These are phyloP conservation scores for Hylaeus volcanicus DNA, from an alignment of 1,140 invertebrate genomes.

Conservation along the genomic window DNA sequence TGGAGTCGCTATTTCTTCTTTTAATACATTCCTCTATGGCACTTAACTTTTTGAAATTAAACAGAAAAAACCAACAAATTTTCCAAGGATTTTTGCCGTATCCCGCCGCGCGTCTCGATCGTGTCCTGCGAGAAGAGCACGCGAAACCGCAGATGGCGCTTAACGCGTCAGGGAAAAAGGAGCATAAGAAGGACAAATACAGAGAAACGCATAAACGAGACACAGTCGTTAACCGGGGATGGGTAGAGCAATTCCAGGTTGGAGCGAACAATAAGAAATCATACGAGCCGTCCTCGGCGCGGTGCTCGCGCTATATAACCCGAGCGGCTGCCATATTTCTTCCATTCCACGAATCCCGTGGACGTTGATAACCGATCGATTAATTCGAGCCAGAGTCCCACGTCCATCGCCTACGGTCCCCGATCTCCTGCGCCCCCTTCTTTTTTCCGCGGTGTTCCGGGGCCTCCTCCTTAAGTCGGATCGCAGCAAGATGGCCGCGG, in stretches of 20 bases:
- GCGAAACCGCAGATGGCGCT: no score
- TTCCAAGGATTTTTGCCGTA: no score
- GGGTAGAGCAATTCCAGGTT: conserved; percentile 6
- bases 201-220: neutral
- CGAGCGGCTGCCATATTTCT: conserved; percentile 46
- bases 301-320: neutral
- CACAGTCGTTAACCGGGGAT: conserved; percentile 8
- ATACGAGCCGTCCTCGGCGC: conserved; percentile 16
- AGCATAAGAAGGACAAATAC: neutral
- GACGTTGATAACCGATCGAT: conserved; percentile 61
- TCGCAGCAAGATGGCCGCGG: conserved; percentile 78
- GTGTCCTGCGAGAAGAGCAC: no score
- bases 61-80: no score
- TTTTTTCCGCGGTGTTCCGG: conserved; percentile 56
- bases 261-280: conserved; percentile 28
- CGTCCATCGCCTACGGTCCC: conserved; percentile 54
- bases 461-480: conserved; percentile 76
- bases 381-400: conserved; percentile 56
- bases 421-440: conserved; percentile 22
- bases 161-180: neutral
- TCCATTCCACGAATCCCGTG: conserved; percentile 54
- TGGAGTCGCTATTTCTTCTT: no score
- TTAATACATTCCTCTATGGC: no score
- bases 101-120: no score
- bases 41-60: no score